phyloP scores from a whole-genome alignment of 30 jellyfish, hydroid and myxozoan genomes.

The Rhopilema esculentum region DNA sequence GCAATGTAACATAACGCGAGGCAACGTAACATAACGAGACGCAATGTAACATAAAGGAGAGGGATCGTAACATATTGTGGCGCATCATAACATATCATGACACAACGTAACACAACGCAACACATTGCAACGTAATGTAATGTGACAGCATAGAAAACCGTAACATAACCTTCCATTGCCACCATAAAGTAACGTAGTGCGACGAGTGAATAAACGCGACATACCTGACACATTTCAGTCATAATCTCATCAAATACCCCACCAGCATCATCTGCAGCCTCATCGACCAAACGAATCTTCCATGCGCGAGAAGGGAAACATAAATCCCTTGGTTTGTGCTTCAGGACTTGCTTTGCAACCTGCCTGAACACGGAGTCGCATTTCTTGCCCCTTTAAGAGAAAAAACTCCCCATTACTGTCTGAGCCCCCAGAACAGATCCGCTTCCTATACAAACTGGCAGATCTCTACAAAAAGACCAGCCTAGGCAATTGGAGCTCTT shows the following conservation, averaged over 20 bases:
- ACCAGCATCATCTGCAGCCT: slow-evolving; percentile 99
- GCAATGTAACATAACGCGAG: not conserved
- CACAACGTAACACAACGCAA: not conserved
- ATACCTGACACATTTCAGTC: slow-evolving; percentile 97
- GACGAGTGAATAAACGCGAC: not conserved
- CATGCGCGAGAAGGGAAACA: slow-evolving; percentile 85
- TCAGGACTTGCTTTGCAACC: slow-evolving; percentile 87
- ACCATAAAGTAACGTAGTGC: not conserved
- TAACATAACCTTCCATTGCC: too few species aligned
- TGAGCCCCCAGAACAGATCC: too few species aligned
- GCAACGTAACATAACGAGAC: not conserved
- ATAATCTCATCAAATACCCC: slow-evolving; percentile 95
- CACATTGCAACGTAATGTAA: not conserved
- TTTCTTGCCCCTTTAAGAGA: slow-evolving; percentile 69
- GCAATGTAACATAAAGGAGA: not conserved
- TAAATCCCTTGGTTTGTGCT: slow-evolving; percentile 73
- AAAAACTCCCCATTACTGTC: too few species aligned
- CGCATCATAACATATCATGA: not conserved
- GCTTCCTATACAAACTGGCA: too few species aligned
- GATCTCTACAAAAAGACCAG: too few species aligned
- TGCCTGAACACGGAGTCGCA: slow-evolving; percentile 89
- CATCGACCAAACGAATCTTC: slow-evolving; percentile 88
- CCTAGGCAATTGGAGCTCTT: too few species aligned
- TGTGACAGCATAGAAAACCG: too few species aligned
- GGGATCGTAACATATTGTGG: not conserved